phyloP scores from a whole-genome alignment of 1,140 invertebrate species.

The Trachymyrmex septentrionalis region DNA sequence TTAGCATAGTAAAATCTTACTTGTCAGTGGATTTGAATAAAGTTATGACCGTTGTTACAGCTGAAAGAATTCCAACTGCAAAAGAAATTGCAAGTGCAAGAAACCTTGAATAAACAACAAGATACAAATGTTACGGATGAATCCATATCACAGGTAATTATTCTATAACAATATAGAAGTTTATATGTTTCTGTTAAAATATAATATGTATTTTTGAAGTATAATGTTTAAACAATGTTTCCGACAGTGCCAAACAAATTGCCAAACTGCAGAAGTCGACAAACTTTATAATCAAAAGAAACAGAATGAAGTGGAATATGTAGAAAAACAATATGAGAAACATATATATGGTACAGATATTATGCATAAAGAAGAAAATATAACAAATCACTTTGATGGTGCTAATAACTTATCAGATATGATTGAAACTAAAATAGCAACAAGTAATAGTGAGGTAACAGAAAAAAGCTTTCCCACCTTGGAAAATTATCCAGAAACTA shows the following conservation, averaged over 20 bases:
- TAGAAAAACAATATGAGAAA: not conserved
- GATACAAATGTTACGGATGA: not conserved
- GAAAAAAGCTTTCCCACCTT: slow-evolving; percentile 8
- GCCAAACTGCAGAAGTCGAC: slow-evolving; percentile 17
- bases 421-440: not conserved
- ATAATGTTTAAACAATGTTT: slow-evolving; percentile 2
- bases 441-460: slow-evolving; percentile 9
- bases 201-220: not conserved
- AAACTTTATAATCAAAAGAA: slow-evolving; percentile 22
- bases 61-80: slow-evolving; percentile 51
- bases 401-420: slow-evolving; percentile 14
- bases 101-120: slow-evolving; percentile 6
- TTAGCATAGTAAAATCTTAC: not conserved
- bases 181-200: not conserved
- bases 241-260: slow-evolving; percentile 47
- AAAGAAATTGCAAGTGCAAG: slow-evolving; percentile 48
- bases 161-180: not conserved
- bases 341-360: not conserved
- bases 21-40: not conserved
- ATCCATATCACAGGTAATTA: slow-evolving; percentile 50
- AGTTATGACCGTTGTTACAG: slow-evolving; percentile 22
- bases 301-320: slow-evolving; percentile 22
- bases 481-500: not conserved
- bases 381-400: slow-evolving; percentile 23
- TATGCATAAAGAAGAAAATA: slow-evolving; percentile 23